These are phyloP conservation scores for Cosmia trapezina DNA, from an alignment of 2,888 invertebrate genomes.

Conservation along the genomic window DNA sequence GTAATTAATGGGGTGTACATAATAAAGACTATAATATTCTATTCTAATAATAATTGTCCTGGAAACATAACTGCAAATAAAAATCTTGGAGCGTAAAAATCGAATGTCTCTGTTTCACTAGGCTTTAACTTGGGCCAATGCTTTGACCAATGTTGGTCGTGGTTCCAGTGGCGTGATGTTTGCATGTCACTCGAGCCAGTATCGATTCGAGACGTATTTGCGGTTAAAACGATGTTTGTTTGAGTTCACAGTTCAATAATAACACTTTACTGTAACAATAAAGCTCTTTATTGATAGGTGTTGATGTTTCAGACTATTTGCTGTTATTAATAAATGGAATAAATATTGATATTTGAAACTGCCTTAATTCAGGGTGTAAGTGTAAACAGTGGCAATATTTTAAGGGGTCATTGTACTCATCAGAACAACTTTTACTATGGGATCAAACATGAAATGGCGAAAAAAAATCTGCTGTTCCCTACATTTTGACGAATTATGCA, in stretches of 20 bases:
- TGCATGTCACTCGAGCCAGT: conserved; percentile 41
- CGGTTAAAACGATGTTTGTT: conserved; percentile 25
- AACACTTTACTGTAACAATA: conserved; percentile 17
- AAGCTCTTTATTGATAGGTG: conserved; percentile 6
- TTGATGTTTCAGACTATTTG: conserved; percentile 1
- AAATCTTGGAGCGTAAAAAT: conserved; percentile 3
- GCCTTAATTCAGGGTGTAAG: no score
- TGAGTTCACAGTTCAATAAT: conserved; percentile 26
- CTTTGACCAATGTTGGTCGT: conserved; percentile 7
- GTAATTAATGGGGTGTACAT: no score
- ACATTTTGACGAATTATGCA: no score
- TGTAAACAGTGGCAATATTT: no score
- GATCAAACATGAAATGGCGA: no score
- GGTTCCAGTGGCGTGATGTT: conserved; percentile 39
- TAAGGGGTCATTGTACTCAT: no score
- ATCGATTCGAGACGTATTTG: conserved; percentile 51
- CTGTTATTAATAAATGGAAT: not conserved
- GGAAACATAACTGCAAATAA: conserved; percentile 15
- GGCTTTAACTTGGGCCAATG: conserved; percentile 13
- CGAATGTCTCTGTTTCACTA: conserved; percentile 38
- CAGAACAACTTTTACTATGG: no score
- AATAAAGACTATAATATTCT: no score
- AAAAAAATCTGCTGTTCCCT: no score
- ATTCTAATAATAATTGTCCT: conserved; percentile 9
- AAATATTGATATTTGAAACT: not conserved